Evolutionary conservation across 2,888 invertebrate genomes (phyloP), one percentile per base, ranked within the genome.

Genomic region (Margaritifera margaritifera): DNA sequence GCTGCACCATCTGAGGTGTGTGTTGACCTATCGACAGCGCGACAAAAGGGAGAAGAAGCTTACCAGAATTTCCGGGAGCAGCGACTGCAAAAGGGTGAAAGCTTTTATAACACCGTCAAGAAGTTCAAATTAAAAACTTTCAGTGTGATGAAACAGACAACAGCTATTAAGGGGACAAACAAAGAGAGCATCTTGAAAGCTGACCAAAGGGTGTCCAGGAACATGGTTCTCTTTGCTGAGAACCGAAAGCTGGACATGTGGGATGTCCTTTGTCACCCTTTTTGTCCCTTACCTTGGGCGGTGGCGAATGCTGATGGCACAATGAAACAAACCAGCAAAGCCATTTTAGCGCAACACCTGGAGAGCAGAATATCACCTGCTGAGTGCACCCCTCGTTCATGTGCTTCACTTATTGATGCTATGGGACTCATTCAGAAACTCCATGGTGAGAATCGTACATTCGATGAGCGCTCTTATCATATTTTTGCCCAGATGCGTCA

Each of bases 271-370:
- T n/a, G n/a, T n/a, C n/a, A n/a, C n/a, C n/a, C n/a, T n/a, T n/a
- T 73, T 24, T 61, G 70, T 25, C 68, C 71, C 22, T 52, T 73
- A 20, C 72, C 75, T 24, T 77, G 72, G 75, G 56, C 75, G 27
- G 42, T 77, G n/a, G n/a, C n/a, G n/a, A n/a, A n/a, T n/a, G n/a
- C n/a, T n/a, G n/a, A n/a, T n/a, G n/a, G n/a, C n/a, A 57, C 22
- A 19, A n/a, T 51, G 75, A 62, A 56, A 25, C 71, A 78, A 42
- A 77, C 78, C 24, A 71, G 68, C 62, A 74, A 72, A 66, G 66
- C 77, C 15, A 31, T 64, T 19, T 22, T 69, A n/a, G 69, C 61
- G n/a, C 52, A 24, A 64, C 20, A 55, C 6, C 52, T 69, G 61
- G 70, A 73, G 54, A n/a, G n/a, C n/a, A n/a, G n/a, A n/a, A n/a